Percentiles rank a stretch among this genome's conserved stretches.
phyloP scores from a whole-genome alignment of 2,888 invertebrate species.

The Drosophila paracracens region DNA sequence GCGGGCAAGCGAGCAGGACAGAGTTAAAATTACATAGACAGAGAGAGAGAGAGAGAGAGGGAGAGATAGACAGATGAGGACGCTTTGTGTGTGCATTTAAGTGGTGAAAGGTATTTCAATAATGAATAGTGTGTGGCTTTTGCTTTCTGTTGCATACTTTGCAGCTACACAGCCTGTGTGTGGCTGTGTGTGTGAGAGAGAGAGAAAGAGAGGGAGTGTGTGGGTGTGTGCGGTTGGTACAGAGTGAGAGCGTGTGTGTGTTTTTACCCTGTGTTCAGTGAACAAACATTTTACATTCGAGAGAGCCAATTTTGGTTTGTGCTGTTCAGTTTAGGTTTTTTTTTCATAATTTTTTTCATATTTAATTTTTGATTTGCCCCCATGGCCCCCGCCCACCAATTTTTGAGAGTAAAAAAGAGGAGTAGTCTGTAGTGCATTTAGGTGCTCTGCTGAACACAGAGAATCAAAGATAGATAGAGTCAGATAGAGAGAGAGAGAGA shows the following conservation, averaged over 20 bases:
- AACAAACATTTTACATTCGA: constrained; percentile 69
- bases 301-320: constrained; percentile 59
- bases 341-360: constrained; percentile 10
- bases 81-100: constrained; percentile 59
- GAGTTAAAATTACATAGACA: constrained; percentile 44
- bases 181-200: constrained; percentile 2
- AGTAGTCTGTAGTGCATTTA: constrained; percentile 37
- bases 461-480: constrained; percentile 33
- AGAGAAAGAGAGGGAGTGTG: constrained; percentile 11
- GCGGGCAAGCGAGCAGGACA: constrained; percentile 53
- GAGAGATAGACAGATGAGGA: constrained; percentile 25
- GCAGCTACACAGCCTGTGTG: constrained; percentile 51
- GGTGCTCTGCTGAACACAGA: constrained; percentile 77
- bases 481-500: not conserved
- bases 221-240: constrained; percentile 21
- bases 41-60: constrained; percentile 20
- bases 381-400: constrained; percentile 68
- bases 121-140: constrained; percentile 37
- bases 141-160: constrained; percentile 60
- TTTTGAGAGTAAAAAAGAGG: constrained; percentile 18
- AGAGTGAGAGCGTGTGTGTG: constrained; percentile 9
- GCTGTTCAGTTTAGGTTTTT: constrained; percentile 28
- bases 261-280: constrained; percentile 76
- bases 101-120: constrained; percentile 42
- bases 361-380: constrained; percentile 43